These are phyloP conservation scores for Tryphoninae sp. DNA, from an alignment of 2,888 invertebrate genomes.

Conservation along the genomic window DNA sequence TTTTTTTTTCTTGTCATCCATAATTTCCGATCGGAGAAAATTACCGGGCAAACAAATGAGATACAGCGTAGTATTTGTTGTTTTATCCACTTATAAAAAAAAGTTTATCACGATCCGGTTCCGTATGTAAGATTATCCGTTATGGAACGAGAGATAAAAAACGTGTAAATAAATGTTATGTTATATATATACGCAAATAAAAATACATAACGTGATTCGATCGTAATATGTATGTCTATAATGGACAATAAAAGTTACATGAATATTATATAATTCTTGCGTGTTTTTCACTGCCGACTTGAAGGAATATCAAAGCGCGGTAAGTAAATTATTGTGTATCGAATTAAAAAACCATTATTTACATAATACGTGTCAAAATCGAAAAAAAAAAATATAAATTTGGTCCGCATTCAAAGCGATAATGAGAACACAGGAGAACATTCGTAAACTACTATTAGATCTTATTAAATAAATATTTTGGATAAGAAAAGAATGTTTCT, in stretches of 20 bases:
- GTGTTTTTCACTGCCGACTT: neutral
- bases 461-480: no score
- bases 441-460: no score
- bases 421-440: no score
- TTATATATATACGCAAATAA: slow-evolving; percentile 34
- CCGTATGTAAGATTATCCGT: slow-evolving; percentile 40
- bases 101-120: slow-evolving; percentile 57
- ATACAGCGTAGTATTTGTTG: slow-evolving; percentile 61
- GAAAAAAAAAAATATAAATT: no score
- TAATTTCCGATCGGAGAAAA: slow-evolving; percentile 14
- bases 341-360: no score
- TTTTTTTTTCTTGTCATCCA: slow-evolving; percentile 45
- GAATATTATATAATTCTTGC: slow-evolving; percentile 2
- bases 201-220: neutral
- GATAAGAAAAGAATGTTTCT: neutral
- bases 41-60: slow-evolving; percentile 14
- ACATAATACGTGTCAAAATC: no score
- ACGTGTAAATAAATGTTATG: slow-evolving; percentile 52
- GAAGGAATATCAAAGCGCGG: no score
- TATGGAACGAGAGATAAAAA: slow-evolving; percentile 42
- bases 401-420: no score
- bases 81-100: slow-evolving; percentile 62
- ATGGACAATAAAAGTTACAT: slow-evolving; percentile 32
- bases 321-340: no score
- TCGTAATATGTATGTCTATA: slow-evolving; percentile 28